Evolutionary conservation across 1,140 invertebrate genomes (phyloP).

Genomic region (Drosophila parvula): DNA sequence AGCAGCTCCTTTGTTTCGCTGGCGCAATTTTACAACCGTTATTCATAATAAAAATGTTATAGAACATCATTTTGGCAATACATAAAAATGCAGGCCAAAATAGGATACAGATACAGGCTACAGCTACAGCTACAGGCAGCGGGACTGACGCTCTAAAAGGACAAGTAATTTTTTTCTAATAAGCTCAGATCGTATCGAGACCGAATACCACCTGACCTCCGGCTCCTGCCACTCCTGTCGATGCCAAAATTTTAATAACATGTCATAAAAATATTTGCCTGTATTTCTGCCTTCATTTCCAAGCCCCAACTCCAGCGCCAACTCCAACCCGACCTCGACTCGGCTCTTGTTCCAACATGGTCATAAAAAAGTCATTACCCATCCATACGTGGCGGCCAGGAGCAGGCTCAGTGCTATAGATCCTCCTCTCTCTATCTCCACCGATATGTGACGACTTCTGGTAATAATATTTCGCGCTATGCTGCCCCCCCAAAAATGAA

Average conservation of each 20-base stretch:
- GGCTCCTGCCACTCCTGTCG: conserved; percentile 23
- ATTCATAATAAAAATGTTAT: conserved; percentile 84
- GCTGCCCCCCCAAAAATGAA: conserved; percentile 40
- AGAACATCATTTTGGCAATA: conserved; percentile 82
- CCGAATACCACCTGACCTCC: conserved; percentile 27
- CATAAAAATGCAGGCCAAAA: conserved; percentile 79
- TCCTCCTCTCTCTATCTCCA: conserved; percentile 8
- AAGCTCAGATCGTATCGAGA: conserved; percentile 47
- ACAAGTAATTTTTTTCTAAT: conserved; percentile 80
- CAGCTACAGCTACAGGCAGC: not conserved
- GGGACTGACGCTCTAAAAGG: not conserved
- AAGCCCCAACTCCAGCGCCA: too few species aligned
- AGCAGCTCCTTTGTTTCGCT: conserved; percentile 54
- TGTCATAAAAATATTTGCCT: conserved; percentile 79
- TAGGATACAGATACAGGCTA: conserved; percentile 27
- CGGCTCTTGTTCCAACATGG: conserved; percentile 51
- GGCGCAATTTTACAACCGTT: conserved; percentile 76
- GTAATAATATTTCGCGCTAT: conserved; percentile 43
- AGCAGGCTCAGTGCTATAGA: conserved; percentile 18
- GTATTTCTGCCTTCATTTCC: not conserved
- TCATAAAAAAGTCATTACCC: conserved; percentile 83
- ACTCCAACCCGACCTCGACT: not conserved
- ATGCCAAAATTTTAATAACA: conserved; percentile 80
- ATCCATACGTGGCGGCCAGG: conserved; percentile 31
- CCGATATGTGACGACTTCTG: conserved; percentile 44